Evolutionary conservation across 1,140 invertebrate species (phyloP).

Genomic region (Trachelipus rathkii): DNA sequence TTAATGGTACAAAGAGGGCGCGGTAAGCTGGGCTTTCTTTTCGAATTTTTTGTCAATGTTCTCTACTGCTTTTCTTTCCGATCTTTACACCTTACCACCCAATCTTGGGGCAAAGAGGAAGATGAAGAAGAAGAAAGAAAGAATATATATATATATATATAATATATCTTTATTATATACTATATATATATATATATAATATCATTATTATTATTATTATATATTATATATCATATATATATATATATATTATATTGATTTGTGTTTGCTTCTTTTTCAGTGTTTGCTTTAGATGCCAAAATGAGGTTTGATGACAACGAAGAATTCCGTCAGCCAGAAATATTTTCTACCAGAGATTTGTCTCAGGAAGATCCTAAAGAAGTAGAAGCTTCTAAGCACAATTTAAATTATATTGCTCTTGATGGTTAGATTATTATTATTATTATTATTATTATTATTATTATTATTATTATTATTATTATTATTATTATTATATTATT

Average conservation of each 20-base stretch:
- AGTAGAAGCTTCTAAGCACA: slow-evolving; percentile 83
- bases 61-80: too few species aligned
- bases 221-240: background rate
- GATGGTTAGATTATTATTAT: background rate
- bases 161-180: too few species aligned
- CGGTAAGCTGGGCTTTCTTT: too few species aligned
- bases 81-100: too few species aligned
- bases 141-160: too few species aligned
- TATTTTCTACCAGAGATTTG: slow-evolving; percentile 81
- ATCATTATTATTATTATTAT: background rate
- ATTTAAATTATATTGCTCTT: slow-evolving; percentile 92
- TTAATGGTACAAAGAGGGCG: too few species aligned
- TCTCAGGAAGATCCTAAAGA: slow-evolving; percentile 90
- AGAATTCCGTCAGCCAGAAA: slow-evolving; percentile 84
- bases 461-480: background rate
- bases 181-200: background rate
- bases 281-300: slow-evolving; percentile 91
- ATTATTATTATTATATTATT: background rate
- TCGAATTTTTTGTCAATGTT: too few species aligned
- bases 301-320: slow-evolving; percentile 94
- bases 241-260: background rate
- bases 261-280: slow-evolving; percentile 54
- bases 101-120: too few species aligned
- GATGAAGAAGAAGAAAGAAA: too few species aligned
- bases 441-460: too few species aligned